Base-by-base conservation (phyloP, 2,888 invertebrate species). In the Charanyca ferruginea region DNA sequence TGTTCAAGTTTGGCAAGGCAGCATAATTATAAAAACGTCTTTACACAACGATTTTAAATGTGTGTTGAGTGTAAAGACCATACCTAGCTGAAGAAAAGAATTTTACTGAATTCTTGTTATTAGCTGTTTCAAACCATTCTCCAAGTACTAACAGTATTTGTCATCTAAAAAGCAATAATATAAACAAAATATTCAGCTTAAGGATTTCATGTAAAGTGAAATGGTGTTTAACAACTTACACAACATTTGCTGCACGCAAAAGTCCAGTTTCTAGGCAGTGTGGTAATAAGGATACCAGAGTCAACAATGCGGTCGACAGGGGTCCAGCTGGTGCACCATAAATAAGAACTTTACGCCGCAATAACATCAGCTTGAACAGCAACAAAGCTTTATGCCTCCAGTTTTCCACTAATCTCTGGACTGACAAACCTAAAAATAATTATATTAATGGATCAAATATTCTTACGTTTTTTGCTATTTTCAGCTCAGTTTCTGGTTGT, bases 311-410 rank as follows among this genome's bases (percentile, higher is more conserved):
- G 8, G 98, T 97, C 82, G 99, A 99, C 78, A 99, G 95, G 8
- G 97, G 97, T 70, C 98, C 98, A 2, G 99, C 99, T 2, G 99
- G 99, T 22, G 99, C 98, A 62, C 98, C 98, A 92, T 98, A 98
- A 88, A 99, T 98, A 60, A 99, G 96, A 47, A 99, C 97, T 89
- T 98, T 97, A 82, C 98, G 97, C 88, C 99, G 98, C 67, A 99
- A 95, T 53, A 99, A 94, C 63, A 99, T 93, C 63, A 99, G 94
- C 93, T 99, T 99, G 90, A 99, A 99, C 51, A 99, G 94, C 68
- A 99, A 95, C 58, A 99, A 94, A 42, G 98, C 97, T 95, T 99
- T 99, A 90, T 99, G 99, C 73, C 98, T 97, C 97, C 99, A 99
- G 77, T 97, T 97, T 73, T 98, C 96, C 58, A 99, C 96, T 83